Conservation (phyloP, 2,888 invertebrate genomes). For the Sesia apiformis region DNA sequence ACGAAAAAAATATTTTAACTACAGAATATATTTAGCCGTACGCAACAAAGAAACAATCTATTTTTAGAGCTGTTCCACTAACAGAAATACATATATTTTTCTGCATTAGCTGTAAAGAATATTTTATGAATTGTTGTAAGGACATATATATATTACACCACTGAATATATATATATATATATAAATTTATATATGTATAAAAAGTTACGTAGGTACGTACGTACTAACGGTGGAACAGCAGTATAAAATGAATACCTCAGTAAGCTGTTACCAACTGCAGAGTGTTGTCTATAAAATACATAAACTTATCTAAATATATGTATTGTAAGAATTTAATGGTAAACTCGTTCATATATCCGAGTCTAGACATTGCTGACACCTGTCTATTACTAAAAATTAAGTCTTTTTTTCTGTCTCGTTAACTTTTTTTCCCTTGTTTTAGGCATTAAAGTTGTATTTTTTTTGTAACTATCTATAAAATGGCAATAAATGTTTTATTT, state of each 20-base stretch:
- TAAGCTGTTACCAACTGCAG: constrained; percentile 38
- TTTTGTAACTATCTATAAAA: too few species aligned
- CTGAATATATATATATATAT: constrained; percentile 11
- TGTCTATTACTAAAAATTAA: too few species aligned
- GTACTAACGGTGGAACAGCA: constrained; percentile 37
- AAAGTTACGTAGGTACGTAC: constrained; percentile 22
- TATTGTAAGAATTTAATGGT: background rate
- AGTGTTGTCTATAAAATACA: constrained; percentile 1
- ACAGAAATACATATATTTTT: constrained; percentile 8
- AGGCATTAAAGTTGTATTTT: too few species aligned
- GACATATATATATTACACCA: constrained; percentile 12
- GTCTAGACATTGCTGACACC: too few species aligned
- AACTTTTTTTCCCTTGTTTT: too few species aligned
- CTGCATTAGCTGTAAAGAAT: constrained; percentile 6
- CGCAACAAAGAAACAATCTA: constrained; percentile 15
- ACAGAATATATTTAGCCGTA: constrained; percentile 6
- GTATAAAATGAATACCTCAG: constrained; percentile 42
- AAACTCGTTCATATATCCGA: too few species aligned
- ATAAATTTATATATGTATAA: constrained; percentile 9
- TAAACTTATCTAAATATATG: background rate
- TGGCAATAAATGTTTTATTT: too few species aligned
- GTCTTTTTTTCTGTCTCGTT: too few species aligned
- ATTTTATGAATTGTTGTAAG: constrained; percentile 7
- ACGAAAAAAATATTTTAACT: background rate
- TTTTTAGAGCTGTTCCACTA: constrained; percentile 23